These are phyloP conservation scores for Leucophenga maculata DNA, from an alignment of 2,888 invertebrate species.

Conservation along the genomic window DNA sequence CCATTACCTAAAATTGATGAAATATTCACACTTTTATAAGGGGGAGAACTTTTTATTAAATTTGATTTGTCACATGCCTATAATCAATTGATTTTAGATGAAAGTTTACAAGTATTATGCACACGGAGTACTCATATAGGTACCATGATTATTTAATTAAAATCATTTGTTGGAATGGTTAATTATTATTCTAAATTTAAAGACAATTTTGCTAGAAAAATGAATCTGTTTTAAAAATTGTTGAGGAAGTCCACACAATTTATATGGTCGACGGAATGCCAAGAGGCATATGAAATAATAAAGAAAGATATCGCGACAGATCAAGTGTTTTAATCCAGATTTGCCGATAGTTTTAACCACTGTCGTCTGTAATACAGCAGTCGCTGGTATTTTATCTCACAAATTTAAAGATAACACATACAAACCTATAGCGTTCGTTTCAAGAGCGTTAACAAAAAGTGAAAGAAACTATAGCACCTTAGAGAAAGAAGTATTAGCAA, in stretches of 20 bases:
- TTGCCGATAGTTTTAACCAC: conserved; percentile 28
- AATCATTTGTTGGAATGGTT: conserved; percentile 44
- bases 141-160: conserved; percentile 4
- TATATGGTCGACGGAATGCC: conserved; percentile 25
- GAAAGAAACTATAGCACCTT: conserved; percentile 40
- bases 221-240: conserved; percentile 25
- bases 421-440: conserved; percentile 25
- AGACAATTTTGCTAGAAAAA: conserved; percentile 36
- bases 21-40: not conserved
- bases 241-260: conserved; percentile 22
- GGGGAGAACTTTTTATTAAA: conserved; percentile 24
- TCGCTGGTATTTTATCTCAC: conserved; percentile 31
- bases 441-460: conserved; percentile 32
- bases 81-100: conserved; percentile 20
- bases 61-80: conserved; percentile 25
- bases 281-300: conserved; percentile 18
- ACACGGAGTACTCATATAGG: conserved; percentile 19
- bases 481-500: conserved; percentile 40
- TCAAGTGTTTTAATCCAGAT: conserved; percentile 28
- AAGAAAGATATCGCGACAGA: conserved; percentile 25
- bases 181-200: conserved; percentile 48
- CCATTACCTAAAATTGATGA: not conserved
- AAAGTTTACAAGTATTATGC: not conserved
- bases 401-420: conserved; percentile 6
- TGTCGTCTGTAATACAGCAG: conserved; percentile 21